Percentiles rank a stretch among this genome's conserved stretches.
Evolutionary conservation across 2,797 vertebrate species (phyloP).

Genomic region (Alosa sapidissima): DNA sequence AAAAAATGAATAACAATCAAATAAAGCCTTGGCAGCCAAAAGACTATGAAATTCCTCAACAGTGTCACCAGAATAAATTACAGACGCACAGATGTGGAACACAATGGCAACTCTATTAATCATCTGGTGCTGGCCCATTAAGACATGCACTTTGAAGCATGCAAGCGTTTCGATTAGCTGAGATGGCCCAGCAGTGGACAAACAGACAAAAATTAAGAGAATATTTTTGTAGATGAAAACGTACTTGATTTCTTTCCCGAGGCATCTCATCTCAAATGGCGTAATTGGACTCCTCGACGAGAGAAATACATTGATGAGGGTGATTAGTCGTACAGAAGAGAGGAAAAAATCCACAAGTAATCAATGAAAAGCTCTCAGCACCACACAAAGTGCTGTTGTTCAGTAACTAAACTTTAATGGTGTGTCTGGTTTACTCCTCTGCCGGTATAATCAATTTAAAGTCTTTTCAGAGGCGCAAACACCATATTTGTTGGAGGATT

Average conservation of each 20-base stretch:
- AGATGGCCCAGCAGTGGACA: slow-evolving; percentile 16
- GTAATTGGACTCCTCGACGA: neutral
- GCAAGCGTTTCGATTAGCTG: neutral
- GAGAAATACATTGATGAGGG: neutral
- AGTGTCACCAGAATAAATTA: slow-evolving; percentile 15
- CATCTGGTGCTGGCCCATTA: slow-evolving; percentile 18
- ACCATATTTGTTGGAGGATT: neutral
- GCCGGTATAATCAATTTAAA: slow-evolving; percentile 11
- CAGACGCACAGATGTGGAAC: neutral
- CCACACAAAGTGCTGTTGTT: slow-evolving; percentile 28
- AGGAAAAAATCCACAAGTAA: slow-evolving; percentile 35
- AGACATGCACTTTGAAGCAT: neutral
- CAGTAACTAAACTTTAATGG: slow-evolving; percentile 35
- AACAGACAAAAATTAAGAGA: slow-evolving; percentile 29
- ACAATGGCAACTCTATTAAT: slow-evolving; percentile 16
- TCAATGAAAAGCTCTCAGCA: slow-evolving; percentile 51
- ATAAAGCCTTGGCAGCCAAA: neutral
- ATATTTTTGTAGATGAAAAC: slow-evolving; percentile 23
- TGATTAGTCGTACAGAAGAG: neutral
- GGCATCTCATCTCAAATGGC: slow-evolving; percentile 1
- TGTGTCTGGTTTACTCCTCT: neutral
- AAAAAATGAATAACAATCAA: slow-evolving; percentile 54
- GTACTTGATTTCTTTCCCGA: neutral
- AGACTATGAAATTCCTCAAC: slow-evolving; percentile 25
- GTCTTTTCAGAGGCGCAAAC: neutral